phyloP scores from a whole-genome alignment of 1,140 invertebrate species.

The Megalopta genalis region DNA sequence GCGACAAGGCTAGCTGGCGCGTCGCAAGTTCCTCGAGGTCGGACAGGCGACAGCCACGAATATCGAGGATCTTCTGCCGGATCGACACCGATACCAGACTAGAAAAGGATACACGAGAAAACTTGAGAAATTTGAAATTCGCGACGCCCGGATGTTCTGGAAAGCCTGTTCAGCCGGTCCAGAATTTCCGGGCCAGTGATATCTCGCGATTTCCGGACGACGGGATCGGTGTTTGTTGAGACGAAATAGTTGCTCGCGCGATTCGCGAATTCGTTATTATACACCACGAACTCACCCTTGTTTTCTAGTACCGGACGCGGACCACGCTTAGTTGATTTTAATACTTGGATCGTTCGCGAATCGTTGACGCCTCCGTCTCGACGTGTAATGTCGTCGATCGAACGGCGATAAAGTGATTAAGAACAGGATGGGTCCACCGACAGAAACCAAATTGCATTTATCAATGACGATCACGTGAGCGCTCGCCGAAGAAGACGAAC shows the following conservation, averaged over 20 bases:
- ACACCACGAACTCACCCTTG: no score
- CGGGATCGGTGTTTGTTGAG: not conserved
- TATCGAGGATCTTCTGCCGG: constrained; percentile 30
- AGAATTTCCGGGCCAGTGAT: constrained; percentile 22
- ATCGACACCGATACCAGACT: no score
- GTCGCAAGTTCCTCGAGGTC: constrained; percentile 7
- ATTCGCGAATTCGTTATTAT: not conserved
- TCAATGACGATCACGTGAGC: not conserved
- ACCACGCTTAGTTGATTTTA: no score
- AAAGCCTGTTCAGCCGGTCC: constrained; percentile 29
- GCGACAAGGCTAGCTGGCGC: constrained; percentile 55
- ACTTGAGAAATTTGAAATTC: not conserved
- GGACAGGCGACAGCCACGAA: constrained; percentile 1
- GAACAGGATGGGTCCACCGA: no score
- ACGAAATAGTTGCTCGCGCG: not conserved
- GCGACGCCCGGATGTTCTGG: constrained; percentile 30
- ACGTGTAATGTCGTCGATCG: not conserved
- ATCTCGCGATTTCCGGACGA: no score
- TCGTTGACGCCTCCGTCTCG: no score
- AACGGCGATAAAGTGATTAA: not conserved
- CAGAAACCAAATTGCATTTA: not conserved
- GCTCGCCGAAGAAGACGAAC: not conserved
- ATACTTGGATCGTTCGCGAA: no score
- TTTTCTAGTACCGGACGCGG: no score
- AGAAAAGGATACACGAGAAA: no score